Base-by-base conservation (phyloP, 2,888 invertebrate species). In the Pterostichus niger region DNA sequence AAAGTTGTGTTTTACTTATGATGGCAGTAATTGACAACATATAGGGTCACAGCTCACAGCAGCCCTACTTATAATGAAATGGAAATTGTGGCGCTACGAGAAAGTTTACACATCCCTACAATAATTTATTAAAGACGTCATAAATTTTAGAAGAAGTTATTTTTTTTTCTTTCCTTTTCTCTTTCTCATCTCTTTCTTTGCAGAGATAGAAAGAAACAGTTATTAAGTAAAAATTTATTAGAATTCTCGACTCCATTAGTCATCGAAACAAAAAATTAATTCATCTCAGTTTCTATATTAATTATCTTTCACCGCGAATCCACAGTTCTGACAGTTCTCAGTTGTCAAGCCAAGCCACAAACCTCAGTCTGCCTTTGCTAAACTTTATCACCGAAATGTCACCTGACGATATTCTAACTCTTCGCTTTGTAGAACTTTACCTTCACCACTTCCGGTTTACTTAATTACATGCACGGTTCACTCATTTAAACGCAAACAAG, bases 321-420 rank as follows among this genome's bases (percentile, higher is more conserved):
- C 49, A 44, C 44, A 44, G 44, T 44, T 40, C 40, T 40, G 40
- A 7, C 40, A 40, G 40, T 40, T 31, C 35, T 13, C 9, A 35
- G 33, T 35, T 64, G 33, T 64, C 64, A 64, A 64, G 31, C 64
- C 35, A n/a, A 64, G 31, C 64, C 64, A n/a, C 64, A 33, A 33
- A 59, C 31, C 33, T 13, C 64, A 40, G 7, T 6, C 40, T 40
- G 40, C 7, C 40, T 64, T 64, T 35, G 10, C 33, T 6, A 10
- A 33, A 64, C 33, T 64, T 64, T 49, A 5, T 5, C 13, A 49
- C 11, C 64, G 6, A n/a, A 13, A 7, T 31, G 64, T 64, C 64
- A 64, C 64, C 64, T 64, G 64, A 6, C 35, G 64, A 33, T 31
- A n/a, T 13, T 35, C n/a, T n/a, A n/a, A 35, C 13, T n/a, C 35